Evolutionary conservation across 2,888 invertebrate species (phyloP).

Genomic region (Kuschelorhynchus macadamiae): DNA sequence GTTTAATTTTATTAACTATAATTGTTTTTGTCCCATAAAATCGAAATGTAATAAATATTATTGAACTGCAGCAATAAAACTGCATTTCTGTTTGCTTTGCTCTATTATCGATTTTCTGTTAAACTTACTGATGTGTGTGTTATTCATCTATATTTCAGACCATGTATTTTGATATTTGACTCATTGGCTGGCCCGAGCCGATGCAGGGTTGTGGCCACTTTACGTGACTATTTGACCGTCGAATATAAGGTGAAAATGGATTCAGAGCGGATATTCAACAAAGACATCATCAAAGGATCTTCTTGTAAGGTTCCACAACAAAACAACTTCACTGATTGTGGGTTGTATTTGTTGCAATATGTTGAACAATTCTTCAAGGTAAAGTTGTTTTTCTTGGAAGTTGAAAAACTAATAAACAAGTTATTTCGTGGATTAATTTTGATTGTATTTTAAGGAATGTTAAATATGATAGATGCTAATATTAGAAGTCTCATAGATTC

Average conservation of each 20-base stretch:
- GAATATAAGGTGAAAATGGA: constrained; percentile 84
- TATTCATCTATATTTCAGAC: constrained; percentile 82
- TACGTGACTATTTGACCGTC: constrained; percentile 91
- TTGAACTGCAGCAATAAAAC: too few relatives aligned
- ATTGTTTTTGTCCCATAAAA: too few relatives aligned
- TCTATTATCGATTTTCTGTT: too few relatives aligned
- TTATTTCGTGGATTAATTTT: too few relatives aligned
- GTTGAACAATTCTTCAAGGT: constrained; percentile 96
- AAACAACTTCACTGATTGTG: constrained; percentile 97
- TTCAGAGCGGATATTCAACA: constrained; percentile 79
- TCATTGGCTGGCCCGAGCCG: constrained; percentile 85
- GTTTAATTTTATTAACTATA: too few relatives aligned
- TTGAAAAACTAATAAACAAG: too few relatives aligned
- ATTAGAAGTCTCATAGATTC: too few relatives aligned
- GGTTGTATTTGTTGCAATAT: constrained; percentile 94
- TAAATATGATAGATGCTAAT: too few relatives aligned
- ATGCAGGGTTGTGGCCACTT: constrained; percentile 87
- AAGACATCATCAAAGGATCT: constrained; percentile 87
- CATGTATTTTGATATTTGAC: constrained; percentile 96
- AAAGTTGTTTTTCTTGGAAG: constrained; percentile 51
- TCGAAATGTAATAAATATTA: too few relatives aligned
- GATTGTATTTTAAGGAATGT: too few relatives aligned
- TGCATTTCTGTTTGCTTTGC: too few relatives aligned
- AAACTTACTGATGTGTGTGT: too few relatives aligned
- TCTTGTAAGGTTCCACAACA: constrained; percentile 97